Base-by-base conservation (phyloP, 2,797 vertebrate species). In the Falco berigora region DNA sequence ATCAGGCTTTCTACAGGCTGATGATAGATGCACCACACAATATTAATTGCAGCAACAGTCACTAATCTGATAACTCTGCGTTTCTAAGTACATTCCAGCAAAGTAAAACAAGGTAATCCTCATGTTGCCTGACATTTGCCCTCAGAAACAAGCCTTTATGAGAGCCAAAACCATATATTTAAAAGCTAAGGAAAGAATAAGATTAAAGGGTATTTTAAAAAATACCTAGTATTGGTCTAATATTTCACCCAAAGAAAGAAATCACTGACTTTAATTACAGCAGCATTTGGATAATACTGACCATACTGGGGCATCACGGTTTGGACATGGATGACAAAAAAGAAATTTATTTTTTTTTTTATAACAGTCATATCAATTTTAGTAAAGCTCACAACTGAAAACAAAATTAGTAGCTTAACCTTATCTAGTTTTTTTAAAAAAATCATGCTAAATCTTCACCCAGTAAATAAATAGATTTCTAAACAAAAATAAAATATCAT, bases 21-120 rank as follows among this genome's bases (percentile, higher is more conserved):
- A 86, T 87, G 86, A 92, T 49, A 73, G 91, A 92, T 88, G 94
- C 27, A 12, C 92, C 69, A 75, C 66, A 90, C 81, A 62, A 64
- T 95, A 94, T 93, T 95, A 96, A 94, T 91, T 88, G 78, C 88
- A 91, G 69, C 55, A 88, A 78, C 42, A 8, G 72, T 71, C 86
- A 14, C 90, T 82, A 87, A 74, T 90, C 92, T 95, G 93, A 87
- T 90, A 90, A 91, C 78, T 80, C 72, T 44, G 72, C 66, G 50
- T 74, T 91, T 94, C 77, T 42, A 28, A 90, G 63, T 66, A 86
- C 80, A 72, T 94, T 97, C 88, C 93, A 95, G 58, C 62, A 91
- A 93, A 94, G 68, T 49, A 94, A 93, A 96, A 95, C 69, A 92
- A 92, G 78, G 53, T 86, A 96, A 97, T 93, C 88, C 86, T 89